Conservation (phyloP, 2,797 vertebrate genomes). For the Crenuchus spilurus region DNA sequence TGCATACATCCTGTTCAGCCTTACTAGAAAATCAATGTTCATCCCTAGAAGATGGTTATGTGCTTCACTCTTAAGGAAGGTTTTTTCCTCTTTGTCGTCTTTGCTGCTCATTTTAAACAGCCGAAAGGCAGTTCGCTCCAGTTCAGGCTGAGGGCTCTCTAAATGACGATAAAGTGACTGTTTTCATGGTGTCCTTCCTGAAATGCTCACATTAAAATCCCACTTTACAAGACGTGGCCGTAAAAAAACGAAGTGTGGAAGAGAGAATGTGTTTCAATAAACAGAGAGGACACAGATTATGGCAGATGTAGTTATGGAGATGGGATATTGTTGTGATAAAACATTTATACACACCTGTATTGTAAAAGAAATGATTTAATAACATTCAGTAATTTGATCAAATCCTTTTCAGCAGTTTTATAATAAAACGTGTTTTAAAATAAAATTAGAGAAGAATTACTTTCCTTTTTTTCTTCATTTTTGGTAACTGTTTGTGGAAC, state of each 20-base stretch:
- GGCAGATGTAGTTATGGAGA: neutral
- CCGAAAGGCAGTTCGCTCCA: conserved; percentile 6
- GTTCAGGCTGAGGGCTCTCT: conserved; percentile 3
- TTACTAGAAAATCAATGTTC: conserved; percentile 25
- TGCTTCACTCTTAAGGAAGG: neutral
- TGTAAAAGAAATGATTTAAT: neutral
- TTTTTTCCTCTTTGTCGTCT: neutral
- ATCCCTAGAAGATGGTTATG: conserved; percentile 15
- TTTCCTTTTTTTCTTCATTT: too few relatives aligned
- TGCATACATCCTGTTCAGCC: conserved; percentile 15
- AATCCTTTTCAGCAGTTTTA: neutral
- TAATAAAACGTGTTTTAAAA: too few relatives aligned
- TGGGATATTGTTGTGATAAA: neutral
- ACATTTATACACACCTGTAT: neutral
- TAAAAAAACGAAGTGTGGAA: neutral
- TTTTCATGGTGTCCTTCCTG: conserved; percentile 27
- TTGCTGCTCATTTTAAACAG: conserved; percentile 6
- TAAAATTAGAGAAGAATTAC: too few relatives aligned
- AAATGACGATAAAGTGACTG: conserved; percentile 19
- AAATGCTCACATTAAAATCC: neutral
- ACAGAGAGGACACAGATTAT: neutral
- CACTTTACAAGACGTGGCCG: neutral
- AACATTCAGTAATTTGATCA: neutral
- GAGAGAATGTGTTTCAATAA: conserved; percentile 8
- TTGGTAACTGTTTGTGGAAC: too few relatives aligned